Evolutionary conservation across 2,113 vertebrate genomes (phyloP), one percentile per base, ranked within the genome.

Genomic region (Xerus inauris): DNA sequence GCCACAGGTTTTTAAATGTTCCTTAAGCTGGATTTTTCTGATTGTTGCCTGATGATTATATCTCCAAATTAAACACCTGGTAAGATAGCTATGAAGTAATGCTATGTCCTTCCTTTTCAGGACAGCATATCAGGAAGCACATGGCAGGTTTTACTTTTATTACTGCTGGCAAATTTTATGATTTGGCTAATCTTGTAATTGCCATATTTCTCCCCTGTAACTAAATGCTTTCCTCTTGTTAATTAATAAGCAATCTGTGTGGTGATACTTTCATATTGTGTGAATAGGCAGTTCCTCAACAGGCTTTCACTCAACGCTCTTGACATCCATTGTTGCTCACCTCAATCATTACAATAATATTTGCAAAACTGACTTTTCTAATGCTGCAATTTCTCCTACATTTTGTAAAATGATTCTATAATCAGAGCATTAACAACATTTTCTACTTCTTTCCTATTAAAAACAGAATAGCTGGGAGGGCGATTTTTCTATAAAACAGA

Each of bases 331-430:
- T 17, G 32, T 73, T 62, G 17, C 47, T 38, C 14, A 11, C 19
- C 32, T 81, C 20, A n/a, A 59, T 73, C 35, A 59, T 7, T 28
- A 64, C 9, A 87, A 24, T 4, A 49, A 35, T 28, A 82, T 89
- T 32, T 90, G 42, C 26, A 88, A 94, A 97, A 94, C 6, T 72
- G 40, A 49, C 67, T 81, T 96, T 91, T 90, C 87, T 75, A 75
- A 54, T 24, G 5, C 28, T 51, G 5, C 32, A 45, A 71, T 72
- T 88, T 73, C 51, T 65, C 47, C 93, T 47, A 71, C 10, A 81
- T 80, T 28, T 67, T 83, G 59, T 35, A 62, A 83, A 76, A 47
- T 38, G 12, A 57, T 65, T 81, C 67, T 83, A 67, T 57, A 40
- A 54, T 73, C 26, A 80, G 40, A 81, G 54, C 54, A 73, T 73